Conservation (phyloP, 2,113 vertebrate species). For the Tetrax tetrax region DNA sequence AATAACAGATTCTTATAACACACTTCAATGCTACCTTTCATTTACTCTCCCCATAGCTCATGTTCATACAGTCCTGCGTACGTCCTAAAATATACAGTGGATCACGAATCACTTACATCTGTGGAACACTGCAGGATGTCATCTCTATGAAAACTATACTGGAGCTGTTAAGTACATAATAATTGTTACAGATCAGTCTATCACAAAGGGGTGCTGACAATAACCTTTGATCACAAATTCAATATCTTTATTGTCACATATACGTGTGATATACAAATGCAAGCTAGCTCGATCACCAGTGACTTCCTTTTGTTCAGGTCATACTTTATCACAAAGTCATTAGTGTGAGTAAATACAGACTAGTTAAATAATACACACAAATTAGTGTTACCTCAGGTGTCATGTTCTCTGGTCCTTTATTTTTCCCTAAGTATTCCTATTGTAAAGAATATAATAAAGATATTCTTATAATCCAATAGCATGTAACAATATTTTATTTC, state of each 20-base stretch:
- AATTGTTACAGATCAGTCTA: not conserved
- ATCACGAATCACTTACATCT: not conserved
- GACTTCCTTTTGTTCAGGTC: not conserved
- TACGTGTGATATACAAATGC: not conserved
- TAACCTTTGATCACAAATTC: not conserved
- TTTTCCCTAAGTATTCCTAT: conserved; percentile 53
- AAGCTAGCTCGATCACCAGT: not conserved
- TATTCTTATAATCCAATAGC: not conserved
- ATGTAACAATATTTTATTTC: not conserved
- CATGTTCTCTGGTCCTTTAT: not conserved
- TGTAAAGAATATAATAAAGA: not conserved
- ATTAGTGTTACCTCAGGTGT: conserved; percentile 44
- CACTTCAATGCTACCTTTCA: not conserved
- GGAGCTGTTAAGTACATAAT: not conserved
- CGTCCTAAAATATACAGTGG: not conserved
- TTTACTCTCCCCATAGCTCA: not conserved
- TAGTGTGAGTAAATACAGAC: not conserved
- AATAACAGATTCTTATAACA: not conserved
- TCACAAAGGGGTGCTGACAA: not conserved
- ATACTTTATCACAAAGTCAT: not conserved
- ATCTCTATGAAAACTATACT: not conserved
- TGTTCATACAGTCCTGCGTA: not conserved
- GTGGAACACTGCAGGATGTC: not conserved
- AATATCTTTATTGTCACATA: not conserved
- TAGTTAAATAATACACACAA: not conserved